These are phyloP conservation scores for Plutella xylostella DNA, from an alignment of 2,888 invertebrate genomes.

Conservation along the genomic window DNA sequence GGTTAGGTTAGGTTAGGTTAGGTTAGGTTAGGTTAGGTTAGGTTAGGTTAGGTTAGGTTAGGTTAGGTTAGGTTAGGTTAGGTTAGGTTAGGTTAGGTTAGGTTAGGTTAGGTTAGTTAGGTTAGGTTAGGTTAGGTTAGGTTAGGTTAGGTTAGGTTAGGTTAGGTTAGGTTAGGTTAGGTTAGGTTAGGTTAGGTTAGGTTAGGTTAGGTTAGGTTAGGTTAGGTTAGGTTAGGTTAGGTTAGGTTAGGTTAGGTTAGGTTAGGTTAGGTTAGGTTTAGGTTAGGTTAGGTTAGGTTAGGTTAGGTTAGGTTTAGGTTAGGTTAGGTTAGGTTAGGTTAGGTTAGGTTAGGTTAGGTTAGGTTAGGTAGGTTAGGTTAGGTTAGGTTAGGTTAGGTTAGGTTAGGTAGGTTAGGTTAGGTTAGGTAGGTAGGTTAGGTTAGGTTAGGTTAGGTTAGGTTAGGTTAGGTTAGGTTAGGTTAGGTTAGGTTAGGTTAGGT, in stretches of 20 bases:
- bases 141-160: slow-evolving; percentile 21
- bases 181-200: slow-evolving; percentile 16
- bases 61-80: no score
- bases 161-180: slow-evolving; percentile 19
- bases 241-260: slow-evolving; percentile 21
- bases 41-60: no score
- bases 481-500: slow-evolving; percentile 15
- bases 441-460: slow-evolving; percentile 24
- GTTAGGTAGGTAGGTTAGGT: slow-evolving; percentile 10
- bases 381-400: slow-evolving; percentile 26
- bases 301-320: slow-evolving; percentile 18
- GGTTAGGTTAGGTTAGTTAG: slow-evolving; percentile 18
- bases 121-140: slow-evolving; percentile 17
- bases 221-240: slow-evolving; percentile 20
- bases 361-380: no score
- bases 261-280: slow-evolving; percentile 13
- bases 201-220: slow-evolving; percentile 22
- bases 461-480: slow-evolving; percentile 18
- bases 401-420: slow-evolving; percentile 23
- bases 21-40: no score
- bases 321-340: slow-evolving; percentile 24
- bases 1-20: no score
- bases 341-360: slow-evolving; percentile 25
- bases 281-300: slow-evolving; percentile 21
- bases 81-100: no score